Evolutionary conservation across 2,888 invertebrate genomes (phyloP).

Genomic region (Xestoiulus laeticollis): DNA sequence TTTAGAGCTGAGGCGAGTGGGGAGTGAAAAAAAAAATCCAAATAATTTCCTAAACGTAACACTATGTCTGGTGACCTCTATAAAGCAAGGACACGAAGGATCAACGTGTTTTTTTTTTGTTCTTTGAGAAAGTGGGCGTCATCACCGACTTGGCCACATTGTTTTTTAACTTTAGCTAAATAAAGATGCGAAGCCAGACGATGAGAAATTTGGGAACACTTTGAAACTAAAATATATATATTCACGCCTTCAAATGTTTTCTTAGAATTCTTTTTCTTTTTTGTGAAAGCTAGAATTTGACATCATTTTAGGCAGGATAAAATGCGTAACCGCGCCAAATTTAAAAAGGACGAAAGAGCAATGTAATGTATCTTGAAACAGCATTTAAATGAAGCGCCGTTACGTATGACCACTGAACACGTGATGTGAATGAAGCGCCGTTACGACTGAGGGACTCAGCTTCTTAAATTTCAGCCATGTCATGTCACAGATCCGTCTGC

Average conservation of each 20-base stretch:
- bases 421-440: too few relatives aligned
- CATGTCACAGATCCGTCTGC: too few relatives aligned
- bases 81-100: not conserved
- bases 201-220: not conserved
- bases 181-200: not conserved
- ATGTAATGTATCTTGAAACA: too few relatives aligned
- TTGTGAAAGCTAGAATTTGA: too few relatives aligned
- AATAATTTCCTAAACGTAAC: conserved; percentile 13
- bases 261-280: too few relatives aligned
- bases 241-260: not conserved
- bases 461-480: too few relatives aligned
- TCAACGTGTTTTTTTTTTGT: conserved; percentile 4
- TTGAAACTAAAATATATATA: not conserved
- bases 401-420: too few relatives aligned
- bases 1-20: not conserved
- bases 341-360: too few relatives aligned
- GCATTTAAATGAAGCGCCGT: too few relatives aligned
- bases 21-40: not conserved
- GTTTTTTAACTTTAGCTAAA: not conserved
- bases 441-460: too few relatives aligned
- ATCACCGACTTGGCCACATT: not conserved
- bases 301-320: too few relatives aligned
- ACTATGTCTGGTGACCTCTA: not conserved
- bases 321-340: too few relatives aligned
- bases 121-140: not conserved